Base-by-base conservation (phyloP, 2,888 invertebrate genomes). In the Troilus luridus region DNA sequence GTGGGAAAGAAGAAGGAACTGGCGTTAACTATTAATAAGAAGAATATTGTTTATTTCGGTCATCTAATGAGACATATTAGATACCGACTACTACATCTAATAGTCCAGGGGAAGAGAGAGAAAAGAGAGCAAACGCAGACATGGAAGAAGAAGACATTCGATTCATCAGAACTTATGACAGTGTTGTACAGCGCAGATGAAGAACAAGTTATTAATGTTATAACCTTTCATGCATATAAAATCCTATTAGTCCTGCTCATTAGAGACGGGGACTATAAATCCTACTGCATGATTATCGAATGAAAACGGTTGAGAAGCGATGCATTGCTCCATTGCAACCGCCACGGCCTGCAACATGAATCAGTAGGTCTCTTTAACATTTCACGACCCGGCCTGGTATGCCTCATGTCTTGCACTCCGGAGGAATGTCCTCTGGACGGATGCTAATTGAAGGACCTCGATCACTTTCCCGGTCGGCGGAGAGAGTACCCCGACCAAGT, bases 361-460 rank as follows among this genome's bases (percentile, higher is more conserved):
- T 58, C 56, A 85, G 85, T n/a, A 1, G 12, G 56, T 54, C 9
- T 41, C 56, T 21, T 56, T 85, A 58, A 58, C 85, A 85, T 85
- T 85, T 85, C 85, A 85, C 85, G 85, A 85, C 85, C 85, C 56
- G 85, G 5, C 85, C 85, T 85, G 85, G 85, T 56, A 85, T 85
- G 85, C 11, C 41, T 41, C 72, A 41, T 72, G 27, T 41, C 41
- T 17, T 41, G 27, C 10, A 8, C 72, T 77, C 8, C 27, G 14
- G 41, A 77, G 72, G 17, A 77, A 27, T 41, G 41, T 17, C 27
- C 27, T 41, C 72, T 17, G 9, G 19, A 41, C 41, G 41, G 72
- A 77, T 77, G 72, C 72, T 41, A 41, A 77, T 77, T 12, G 72
- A 41, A 77, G 27, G 72, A 19, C 41, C 41, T 17, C 27, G 72